Percentiles rank a stretch among this genome's conserved stretches.
phyloP scores from a whole-genome alignment of 2,888 invertebrate species.

The Zaprionus bogoriensis region DNA sequence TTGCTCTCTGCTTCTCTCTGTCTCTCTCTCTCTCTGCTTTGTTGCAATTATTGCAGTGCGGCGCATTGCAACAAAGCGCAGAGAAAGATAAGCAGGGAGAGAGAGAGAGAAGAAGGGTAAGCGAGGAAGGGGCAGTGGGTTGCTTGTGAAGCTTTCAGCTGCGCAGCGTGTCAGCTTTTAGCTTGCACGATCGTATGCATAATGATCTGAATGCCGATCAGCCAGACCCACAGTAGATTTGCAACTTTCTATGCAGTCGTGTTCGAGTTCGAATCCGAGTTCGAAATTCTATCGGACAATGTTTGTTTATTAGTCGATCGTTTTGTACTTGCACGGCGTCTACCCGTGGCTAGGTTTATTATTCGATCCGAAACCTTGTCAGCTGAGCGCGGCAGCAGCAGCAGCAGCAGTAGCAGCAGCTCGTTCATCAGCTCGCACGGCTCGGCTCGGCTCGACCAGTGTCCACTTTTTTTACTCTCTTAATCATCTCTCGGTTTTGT shows the following conservation, averaged over 20 bases:
- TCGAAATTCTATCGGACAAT: not conserved
- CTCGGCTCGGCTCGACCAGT: too few species aligned
- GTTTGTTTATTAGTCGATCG: not conserved
- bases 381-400: constrained; percentile 30
- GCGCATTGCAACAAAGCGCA: constrained; percentile 67
- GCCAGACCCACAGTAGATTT: constrained; percentile 38
- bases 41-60: constrained; percentile 70
- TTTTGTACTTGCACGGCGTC: too few species aligned
- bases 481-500: constrained; percentile 43
- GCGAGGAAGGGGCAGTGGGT: constrained; percentile 1
- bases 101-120: constrained; percentile 9
- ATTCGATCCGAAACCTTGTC: constrained; percentile 29
- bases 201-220: constrained; percentile 31
- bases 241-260: constrained; percentile 58
- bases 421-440: constrained; percentile 45
- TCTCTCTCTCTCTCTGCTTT: constrained; percentile 46
- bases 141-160: constrained; percentile 35
- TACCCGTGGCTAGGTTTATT: too few species aligned
- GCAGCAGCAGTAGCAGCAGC: too few species aligned
- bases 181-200: constrained; percentile 40
- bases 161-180: constrained; percentile 35
- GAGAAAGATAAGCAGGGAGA: constrained; percentile 36
- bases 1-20: too few species aligned
- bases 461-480: constrained; percentile 35
- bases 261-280: not conserved